Base-by-base conservation (phyloP, 2,113 vertebrate genomes). In the Herpailurus yagouaroundi region DNA sequence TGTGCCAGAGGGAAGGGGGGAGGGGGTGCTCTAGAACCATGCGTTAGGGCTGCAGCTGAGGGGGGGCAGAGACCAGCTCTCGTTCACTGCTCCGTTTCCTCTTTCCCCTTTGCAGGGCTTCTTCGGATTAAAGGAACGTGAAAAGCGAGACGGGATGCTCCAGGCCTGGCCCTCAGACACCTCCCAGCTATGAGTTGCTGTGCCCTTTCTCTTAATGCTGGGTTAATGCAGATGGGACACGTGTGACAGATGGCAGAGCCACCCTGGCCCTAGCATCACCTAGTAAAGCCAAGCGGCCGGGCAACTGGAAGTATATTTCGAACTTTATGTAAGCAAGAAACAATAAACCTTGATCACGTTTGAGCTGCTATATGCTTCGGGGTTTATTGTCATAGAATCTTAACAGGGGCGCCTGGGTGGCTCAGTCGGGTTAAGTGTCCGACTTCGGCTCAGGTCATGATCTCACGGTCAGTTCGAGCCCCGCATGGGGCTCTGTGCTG, bases 251-350 rank as follows among this genome's bases (percentile, higher is more conserved):
- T 4, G 29, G 60, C 90, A 77, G 79, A 31, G 36, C 1, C 41
- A 76, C 8, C 19, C 50, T 18, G 60, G 48, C 3, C 73, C 38
- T n/a, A 19, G 23, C 2, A 0, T 50, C 74, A 5, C 6, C 10
- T 19, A 33, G 1, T 60, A 21, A 91, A 68, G 27, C n/a, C 89
- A 15, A 69, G 8, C n/a, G 83, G 79, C 4, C 63, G 95, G 29
- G 68, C 57, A 64, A 50, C 4, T 45, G 33, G 15, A 21, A 96
- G 64, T 64, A 48, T 76, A 91, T 57, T 95, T 92, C 71, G 48
- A 7, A 87, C 31, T 64, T 60, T 38, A 27, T 66, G 52, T 55
- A 96, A 96, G 60, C 63, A 71, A 79, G 69, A 86, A 79, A 74
- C 79, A 77, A 64, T 73, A 92, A 95, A 57, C 25, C 8, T 80